Evolutionary conservation across 2,797 vertebrate genomes (phyloP).

Genomic region (Manis crassicaudata): DNA sequence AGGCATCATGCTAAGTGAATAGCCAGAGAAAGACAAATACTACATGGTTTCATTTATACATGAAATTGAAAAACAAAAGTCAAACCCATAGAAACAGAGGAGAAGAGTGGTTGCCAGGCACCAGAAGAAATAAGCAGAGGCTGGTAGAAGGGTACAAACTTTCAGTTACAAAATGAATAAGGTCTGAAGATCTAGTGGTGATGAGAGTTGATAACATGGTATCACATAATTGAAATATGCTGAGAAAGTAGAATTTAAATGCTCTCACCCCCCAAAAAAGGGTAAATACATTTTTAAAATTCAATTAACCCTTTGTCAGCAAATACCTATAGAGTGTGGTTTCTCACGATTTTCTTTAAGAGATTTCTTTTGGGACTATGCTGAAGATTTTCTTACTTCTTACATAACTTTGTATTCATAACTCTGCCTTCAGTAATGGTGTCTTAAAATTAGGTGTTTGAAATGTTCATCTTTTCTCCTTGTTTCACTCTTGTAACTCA

Average conservation of each 20-base stretch:
- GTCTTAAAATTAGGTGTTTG: neutral
- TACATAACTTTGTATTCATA: neutral
- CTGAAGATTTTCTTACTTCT: neutral
- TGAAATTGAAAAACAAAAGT: neutral
- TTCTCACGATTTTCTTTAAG: slow-evolving; percentile 10
- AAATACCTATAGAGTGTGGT: neutral
- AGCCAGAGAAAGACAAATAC: neutral
- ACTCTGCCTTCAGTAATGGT: neutral
- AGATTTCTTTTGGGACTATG: neutral
- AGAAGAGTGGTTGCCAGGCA: neutral
- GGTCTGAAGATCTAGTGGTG: neutral
- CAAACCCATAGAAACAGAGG: neutral
- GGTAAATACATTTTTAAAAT: neutral
- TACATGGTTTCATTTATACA: neutral
- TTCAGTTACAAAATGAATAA: neutral
- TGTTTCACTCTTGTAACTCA: slow-evolving; percentile 36
- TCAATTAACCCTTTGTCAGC: slow-evolving; percentile 16
- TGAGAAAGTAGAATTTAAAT: neutral
- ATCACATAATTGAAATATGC: neutral
- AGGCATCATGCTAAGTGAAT: neutral
- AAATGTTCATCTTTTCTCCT: slow-evolving; percentile 13
- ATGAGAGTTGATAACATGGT: neutral
- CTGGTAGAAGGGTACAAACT: neutral
- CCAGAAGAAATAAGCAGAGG: neutral
- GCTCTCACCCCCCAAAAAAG: neutral